Evolutionary conservation across 1,140 invertebrate species (phyloP), one percentile per base, ranked within the genome.

Genomic region (Lysiphlebus fabarum): DNA sequence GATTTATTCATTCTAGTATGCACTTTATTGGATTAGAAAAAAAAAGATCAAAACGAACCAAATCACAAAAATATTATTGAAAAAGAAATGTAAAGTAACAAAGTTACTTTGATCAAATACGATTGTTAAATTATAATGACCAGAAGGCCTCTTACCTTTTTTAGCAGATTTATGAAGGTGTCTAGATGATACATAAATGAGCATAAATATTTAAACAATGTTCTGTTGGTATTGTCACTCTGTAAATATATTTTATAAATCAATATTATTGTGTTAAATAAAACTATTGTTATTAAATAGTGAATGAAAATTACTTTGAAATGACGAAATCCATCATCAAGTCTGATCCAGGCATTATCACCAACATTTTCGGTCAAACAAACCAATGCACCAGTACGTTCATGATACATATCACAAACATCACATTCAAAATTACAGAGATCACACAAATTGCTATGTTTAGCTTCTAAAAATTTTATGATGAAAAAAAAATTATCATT

Each of bases 311-410:
- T 76, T 68, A 90, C 84, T 62, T 83, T 83, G 67, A 90, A 90
- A 68, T 89, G 87, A 38, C 80, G 68, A 6, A 70, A 67, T 2
- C 85, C 82, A 67, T 88, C 86, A 54, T 85, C 83, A 2, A 85
- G 74, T 59, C 89, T 85, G 0, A 90, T 84, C 86, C 92, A 95
- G 34, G 90, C 88, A 9, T 93, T 82, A 66, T 94, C 88, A 0
- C 91, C 93, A 5, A 79, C 78, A 14, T 86, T 85, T 62, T 89
- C 87, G 10, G 85, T 85, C 9, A 96, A 74, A 69, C 93, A 96
- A 17, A 86, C 77, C 2, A 95, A 76, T 0, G 90, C 86, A 7
- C 93, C 93, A 48, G 86, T 80, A 51, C 87, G 82, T 2, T 92
- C 93, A 81, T 88, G 90, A 76, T 91, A 93, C 57, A 86, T 87